Evolutionary conservation across 2,797 vertebrate species (phyloP), one percentile per base, ranked within the genome.

Genomic region (Anas flavirostris): DNA sequence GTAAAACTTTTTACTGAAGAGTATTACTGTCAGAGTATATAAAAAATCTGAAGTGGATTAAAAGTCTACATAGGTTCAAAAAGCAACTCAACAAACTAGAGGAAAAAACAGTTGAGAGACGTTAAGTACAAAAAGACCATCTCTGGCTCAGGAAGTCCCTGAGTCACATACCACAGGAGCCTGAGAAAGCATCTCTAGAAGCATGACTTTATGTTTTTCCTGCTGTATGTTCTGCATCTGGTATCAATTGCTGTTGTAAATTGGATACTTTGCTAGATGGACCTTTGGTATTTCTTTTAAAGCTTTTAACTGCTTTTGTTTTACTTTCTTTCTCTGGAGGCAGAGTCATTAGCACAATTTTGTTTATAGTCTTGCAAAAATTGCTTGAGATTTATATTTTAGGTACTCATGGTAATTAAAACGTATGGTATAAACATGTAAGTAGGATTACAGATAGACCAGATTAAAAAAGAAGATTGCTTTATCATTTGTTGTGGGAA

Each of bases 161-260:
- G 13, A 89, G 50, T 25, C 1, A 1, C 43, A 12, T 67, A 58
- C 18, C 46, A 62, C 10, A 43, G 44, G 35, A 88, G 53, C 25
- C 41, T 35, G 62, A 91, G 44, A 84, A 86, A 81, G 12, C 41
- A 91, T 48, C 16, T 46, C 50, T 55, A 59, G 67, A 88, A 55
- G 9, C 37, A 4, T 76, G 62, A 43, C 39, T 19, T 64, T 64
- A 15, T 43, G 22, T 79, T 93, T 82, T 66, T 88, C 43, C 43
- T 90, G 33, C 22, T 82, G 12, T 53, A 44, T 18, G 16, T 88
- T 96, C 89, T 94, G 4, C 31, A 91, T 90, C 50, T 91, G 69
- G 33, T 90, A 90, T 59, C 37, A 62, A 35, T 88, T 93, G 73
- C 46, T 69, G 7, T 76, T 94, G 41, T 82, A 90, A 86, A 59